Evolutionary conservation across 2,888 invertebrate genomes (phyloP), one percentile per base, ranked within the genome.

Genomic region (Lochmaea crataegi): DNA sequence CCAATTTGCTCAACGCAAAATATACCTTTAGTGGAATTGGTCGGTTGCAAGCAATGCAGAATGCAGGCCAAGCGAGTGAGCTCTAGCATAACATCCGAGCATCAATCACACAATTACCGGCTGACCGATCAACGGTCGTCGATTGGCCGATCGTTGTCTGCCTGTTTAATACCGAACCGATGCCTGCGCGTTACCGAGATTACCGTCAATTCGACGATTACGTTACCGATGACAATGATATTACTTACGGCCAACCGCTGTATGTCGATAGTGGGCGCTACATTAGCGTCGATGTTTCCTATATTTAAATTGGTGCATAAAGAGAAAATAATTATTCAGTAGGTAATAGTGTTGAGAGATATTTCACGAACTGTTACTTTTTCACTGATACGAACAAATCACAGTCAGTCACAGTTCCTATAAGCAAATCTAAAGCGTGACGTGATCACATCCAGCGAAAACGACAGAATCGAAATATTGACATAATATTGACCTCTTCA

Each of bases 211-310:
- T 76, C 78, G 73, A 76, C 74, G 78, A 79, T 79, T 79, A 76
- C 79, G 78, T 78, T 79, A 81, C 78, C 63, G 66, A 67, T 72
- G 78, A 78, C 80, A 78, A 80, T 76, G 75, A 79, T 80, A 80
- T 81, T 79, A 81, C 81, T 79, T 76, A 79, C 75, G 68, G 67
- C 41, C 65, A 60, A 75, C 79, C 78, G 71, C 76, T 42, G 16
- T n/a, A 38, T 32, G 72, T 70, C 70, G 77, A 77, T 77, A 26
- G 76, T 78, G 78, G 68, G 53, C n/a, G n/a, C 77, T 73, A 68
- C 74, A 76, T 73, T 48, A 69, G 73, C 74, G 75, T 16, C 51
- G 51, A 16, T 53, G 11, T 5, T 53, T 53, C n/a, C 4, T n/a
- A 45, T n/a, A 45, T 14, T 12, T 45, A 11, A 45, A 45, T 45